These are phyloP conservation scores for Cephonodes hylas DNA, from an alignment of 2,888 invertebrate genomes.

Conservation along the genomic window DNA sequence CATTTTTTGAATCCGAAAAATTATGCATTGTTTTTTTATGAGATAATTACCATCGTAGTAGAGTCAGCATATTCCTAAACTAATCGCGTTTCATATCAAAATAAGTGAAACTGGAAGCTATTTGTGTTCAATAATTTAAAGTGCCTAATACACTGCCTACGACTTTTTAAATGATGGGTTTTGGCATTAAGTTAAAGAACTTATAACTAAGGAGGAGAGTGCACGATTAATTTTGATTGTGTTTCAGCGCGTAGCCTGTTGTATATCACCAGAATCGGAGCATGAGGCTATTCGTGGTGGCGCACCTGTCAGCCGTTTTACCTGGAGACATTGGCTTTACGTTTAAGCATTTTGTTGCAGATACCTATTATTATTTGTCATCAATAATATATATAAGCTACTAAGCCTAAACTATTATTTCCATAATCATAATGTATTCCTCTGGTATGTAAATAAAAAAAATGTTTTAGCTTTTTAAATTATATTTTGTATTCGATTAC, in stretches of 20 bases:
- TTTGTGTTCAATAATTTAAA: too few species aligned
- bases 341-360: conserved; percentile 63
- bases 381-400: not conserved
- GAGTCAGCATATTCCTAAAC: too few species aligned
- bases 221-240: not conserved
- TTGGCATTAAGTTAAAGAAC: too few species aligned
- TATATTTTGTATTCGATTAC: not conserved
- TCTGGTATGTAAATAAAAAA: not conserved
- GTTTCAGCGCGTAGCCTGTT: conserved; percentile 82
- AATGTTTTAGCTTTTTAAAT: not conserved
- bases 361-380: not conserved
- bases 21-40: too few species aligned
- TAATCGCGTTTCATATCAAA: too few species aligned
- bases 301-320: conserved; percentile 82
- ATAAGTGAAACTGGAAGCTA: too few species aligned
- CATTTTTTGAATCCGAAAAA: too few species aligned
- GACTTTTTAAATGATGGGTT: too few species aligned
- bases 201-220: not conserved
- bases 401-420: not conserved
- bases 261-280: conserved; percentile 84
- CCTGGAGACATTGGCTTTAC: conserved; percentile 85
- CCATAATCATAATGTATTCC: not conserved
- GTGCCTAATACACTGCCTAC: too few species aligned
- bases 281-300: conserved; percentile 83
- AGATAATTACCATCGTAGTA: too few species aligned